These are phyloP conservation scores for Phoenoteleia sp. DNA, from an alignment of 2,888 invertebrate species.

Conservation along the genomic window DNA sequence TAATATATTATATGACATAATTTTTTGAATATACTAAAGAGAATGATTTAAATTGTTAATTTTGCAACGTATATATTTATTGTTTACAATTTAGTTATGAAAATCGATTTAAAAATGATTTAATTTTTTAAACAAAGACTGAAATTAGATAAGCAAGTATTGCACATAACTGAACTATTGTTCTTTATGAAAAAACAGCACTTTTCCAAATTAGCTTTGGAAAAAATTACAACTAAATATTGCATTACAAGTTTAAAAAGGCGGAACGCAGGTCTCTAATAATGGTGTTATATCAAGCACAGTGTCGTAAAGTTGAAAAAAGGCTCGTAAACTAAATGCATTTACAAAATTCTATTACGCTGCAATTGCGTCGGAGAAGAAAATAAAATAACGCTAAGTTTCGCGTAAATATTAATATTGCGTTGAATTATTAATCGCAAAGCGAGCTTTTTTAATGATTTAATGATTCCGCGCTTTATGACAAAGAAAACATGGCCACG, in stretches of 20 bases:
- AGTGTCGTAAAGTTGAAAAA: neutral
- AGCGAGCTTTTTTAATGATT: neutral
- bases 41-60: no score
- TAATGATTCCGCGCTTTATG: neutral
- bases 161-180: no score
- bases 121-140: no score
- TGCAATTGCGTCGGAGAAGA: neutral
- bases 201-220: no score
- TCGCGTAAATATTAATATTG: neutral
- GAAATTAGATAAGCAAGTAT: no score
- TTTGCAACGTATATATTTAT: no score
- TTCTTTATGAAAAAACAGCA: no score
- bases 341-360: slow-evolving; percentile 17
- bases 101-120: no score
- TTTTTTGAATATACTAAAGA: no score
- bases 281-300: slow-evolving; percentile 2
- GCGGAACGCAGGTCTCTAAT: neutral
- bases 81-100: no score
- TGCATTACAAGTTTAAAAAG: slow-evolving; percentile 3
- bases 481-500: neutral
- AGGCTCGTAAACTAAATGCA: neutral
- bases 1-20: no score
- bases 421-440: neutral
- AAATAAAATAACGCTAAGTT: neutral
- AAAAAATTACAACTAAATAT: no score